Base-by-base conservation (phyloP, 1,140 invertebrate species). In the Pararge aegeria region DNA sequence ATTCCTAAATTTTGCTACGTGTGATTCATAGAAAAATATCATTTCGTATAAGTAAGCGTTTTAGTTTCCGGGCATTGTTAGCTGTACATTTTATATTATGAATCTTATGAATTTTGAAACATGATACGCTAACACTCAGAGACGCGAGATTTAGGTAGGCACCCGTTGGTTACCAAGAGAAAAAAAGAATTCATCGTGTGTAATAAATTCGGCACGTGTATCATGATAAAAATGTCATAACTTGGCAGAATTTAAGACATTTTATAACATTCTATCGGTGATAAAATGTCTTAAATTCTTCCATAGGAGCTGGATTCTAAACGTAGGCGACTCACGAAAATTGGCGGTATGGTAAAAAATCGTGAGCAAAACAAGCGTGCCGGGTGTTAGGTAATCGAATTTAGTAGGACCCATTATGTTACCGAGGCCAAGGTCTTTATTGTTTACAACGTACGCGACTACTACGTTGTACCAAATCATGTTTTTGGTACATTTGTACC, bases 321-420 rank as follows among this genome's bases (percentile, higher is more conserved):
- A 38, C 27, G 34, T 38, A 20, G 16, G 18, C 50, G 18, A 54
- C 15, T 19, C 27, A 24, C 55, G 10, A 42, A 50, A 40, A 40
- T 58, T 40, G 50, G 27, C 16, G 30, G 73, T 77, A 75, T 73
- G 63, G 70, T 65, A 42, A 73, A 79, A 84, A 83, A 84, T 84
- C 77, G 78, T 84, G 80, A 79, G 71, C 81, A 73, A 78, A 78
- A 74, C 75, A 79, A 71, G 66, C 68, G 66, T 64, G 68, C 58
- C 66, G 68, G 56, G 42, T 76, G 69, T 84, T 86, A 77, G 67
- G 80, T 84, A 85, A 89, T 84, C 79, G 75, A 87, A 87, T 89
- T 86, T 80, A 77, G 80, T 76, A 78, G 76, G 78, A 71, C 80
- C 80, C 75, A 89, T 86, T 87, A 80, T 89, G 67, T 73, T 60